Conservation (phyloP, 1,140 invertebrate genomes). For the Pachyrhynchus sulphureomaculatus region DNA sequence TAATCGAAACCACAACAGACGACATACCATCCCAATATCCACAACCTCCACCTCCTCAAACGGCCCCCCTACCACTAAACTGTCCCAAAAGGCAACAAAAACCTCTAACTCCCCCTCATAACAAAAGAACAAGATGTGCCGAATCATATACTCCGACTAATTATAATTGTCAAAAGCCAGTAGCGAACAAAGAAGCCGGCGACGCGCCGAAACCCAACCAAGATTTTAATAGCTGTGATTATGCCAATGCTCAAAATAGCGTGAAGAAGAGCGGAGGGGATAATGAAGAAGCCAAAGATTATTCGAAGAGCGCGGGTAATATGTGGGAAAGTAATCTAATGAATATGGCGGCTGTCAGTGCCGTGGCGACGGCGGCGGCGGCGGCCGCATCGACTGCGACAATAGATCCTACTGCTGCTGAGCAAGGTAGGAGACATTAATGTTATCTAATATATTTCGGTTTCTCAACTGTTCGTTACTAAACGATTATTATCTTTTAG, state of each 20-base stretch:
- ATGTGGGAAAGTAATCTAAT: conserved; percentile 11
- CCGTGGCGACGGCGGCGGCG: background rate
- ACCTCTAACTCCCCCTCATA: conserved; percentile 7
- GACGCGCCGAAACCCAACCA: conserved; percentile 17
- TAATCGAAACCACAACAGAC: conserved; percentile 35
- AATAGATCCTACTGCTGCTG: conserved; percentile 8
- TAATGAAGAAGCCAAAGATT: conserved; percentile 29
- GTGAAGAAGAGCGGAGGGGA: conserved; percentile 1
- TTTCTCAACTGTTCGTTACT: too few species aligned
- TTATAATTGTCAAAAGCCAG: conserved; percentile 4
- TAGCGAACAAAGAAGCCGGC: conserved; percentile 9
- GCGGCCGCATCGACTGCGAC: background rate
- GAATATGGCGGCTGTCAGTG: background rate
- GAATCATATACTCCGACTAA: conserved; percentile 4
- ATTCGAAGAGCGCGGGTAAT: conserved; percentile 10
- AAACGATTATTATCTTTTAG: too few species aligned
- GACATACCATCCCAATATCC: conserved; percentile 27
- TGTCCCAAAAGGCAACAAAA: conserved; percentile 26
- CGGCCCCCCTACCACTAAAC: conserved; percentile 19
- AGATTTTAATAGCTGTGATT: conserved; percentile 29
- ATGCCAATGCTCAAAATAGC: conserved; percentile 15
- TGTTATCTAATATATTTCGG: too few species aligned
- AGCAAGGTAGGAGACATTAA: conserved; percentile 31
- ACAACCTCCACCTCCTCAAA: conserved; percentile 15
- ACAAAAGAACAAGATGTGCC: conserved; percentile 14